A percentile compares a stretch with the other conserved stretches of the same genome.
These are phyloP conservation scores for Dendrophyllia cribrosa DNA, from an alignment of 64 coral and sea anemone species.

Conservation along the genomic window DNA sequence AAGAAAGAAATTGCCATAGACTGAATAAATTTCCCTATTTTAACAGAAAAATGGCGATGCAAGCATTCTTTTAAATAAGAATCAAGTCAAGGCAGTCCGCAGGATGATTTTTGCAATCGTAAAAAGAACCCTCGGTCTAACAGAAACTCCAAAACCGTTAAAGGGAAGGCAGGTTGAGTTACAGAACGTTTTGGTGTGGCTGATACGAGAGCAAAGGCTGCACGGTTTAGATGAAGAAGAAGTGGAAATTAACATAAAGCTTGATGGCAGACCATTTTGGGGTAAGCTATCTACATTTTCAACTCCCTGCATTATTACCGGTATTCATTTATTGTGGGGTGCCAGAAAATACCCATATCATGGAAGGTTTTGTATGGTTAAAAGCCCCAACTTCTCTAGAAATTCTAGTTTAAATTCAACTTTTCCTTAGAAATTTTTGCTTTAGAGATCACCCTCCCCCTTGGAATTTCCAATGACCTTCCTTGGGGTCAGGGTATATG, in stretches of 20 bases:
- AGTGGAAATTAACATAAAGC: slow-evolving; percentile 22
- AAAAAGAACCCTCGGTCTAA: slow-evolving; percentile 34
- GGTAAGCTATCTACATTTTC: neutral
- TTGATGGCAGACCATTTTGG: slow-evolving; percentile 44
- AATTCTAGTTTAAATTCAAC: no score
- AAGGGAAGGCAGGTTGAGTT: slow-evolving; percentile 45
- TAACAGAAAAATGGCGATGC: slow-evolving; percentile 56
- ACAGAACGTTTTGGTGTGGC: neutral
- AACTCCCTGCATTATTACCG: no score
- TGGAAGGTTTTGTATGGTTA: no score
- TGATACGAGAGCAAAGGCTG: slow-evolving; percentile 15
- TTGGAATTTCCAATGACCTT: no score
- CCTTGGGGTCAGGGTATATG: no score
- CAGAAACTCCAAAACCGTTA: slow-evolving; percentile 5
- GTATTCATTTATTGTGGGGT: neutral
- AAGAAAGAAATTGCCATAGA: no score
- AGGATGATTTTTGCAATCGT: slow-evolving; percentile 65
- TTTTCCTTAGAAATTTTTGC: no score
- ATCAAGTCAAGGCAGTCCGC: slow-evolving; percentile 73
- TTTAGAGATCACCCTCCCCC: no score
- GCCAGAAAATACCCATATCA: no score
- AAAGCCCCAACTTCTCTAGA: no score
- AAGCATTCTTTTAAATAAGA: slow-evolving; percentile 52
- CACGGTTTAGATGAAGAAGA: slow-evolving; percentile 1
- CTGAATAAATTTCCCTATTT: no score